A percentile compares a stretch with the other conserved stretches of the same genome.
Conservation (phyloP, 2,888 invertebrate genomes). For the Elmis aenea region DNA sequence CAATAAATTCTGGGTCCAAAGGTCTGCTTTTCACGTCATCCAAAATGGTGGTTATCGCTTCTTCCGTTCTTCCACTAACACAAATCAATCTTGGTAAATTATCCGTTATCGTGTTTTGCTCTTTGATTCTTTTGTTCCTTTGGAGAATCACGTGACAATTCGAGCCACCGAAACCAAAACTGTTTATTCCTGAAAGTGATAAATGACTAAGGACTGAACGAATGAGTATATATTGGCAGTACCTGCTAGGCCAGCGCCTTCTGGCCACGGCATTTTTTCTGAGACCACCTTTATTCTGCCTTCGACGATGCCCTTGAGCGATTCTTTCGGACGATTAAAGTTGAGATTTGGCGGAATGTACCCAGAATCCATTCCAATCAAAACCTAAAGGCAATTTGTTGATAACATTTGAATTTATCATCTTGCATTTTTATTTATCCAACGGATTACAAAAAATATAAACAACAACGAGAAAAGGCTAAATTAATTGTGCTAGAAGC, state of each 20-base stretch:
- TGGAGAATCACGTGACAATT: conserved; percentile 70
- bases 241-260: background rate
- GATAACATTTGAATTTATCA: no score
- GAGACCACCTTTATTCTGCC: conserved; percentile 67
- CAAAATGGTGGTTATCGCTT: conserved; percentile 62
- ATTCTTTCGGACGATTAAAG: conserved; percentile 49
- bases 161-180: conserved; percentile 91
- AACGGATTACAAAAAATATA: no score
- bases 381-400: no score
- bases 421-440: no score
- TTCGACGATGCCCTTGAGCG: conserved; percentile 56
- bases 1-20: conserved; percentile 54
- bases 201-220: conserved; percentile 32
- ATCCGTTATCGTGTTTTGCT: conserved; percentile 59
- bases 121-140: conserved; percentile 56
- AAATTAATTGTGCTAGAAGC: no score
- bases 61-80: conserved; percentile 75
- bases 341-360: conserved; percentile 82
- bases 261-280: conserved; percentile 59
- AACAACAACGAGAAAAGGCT: no score
- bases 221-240: no score
- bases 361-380: conserved; percentile 67
- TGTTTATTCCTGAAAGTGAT: conserved; percentile 80
- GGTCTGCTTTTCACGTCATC: conserved; percentile 58
- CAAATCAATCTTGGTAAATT: conserved; percentile 67